These are phyloP conservation scores for Hormaphis cornu DNA, from an alignment of 1,140 invertebrate genomes.

Conservation along the genomic window DNA sequence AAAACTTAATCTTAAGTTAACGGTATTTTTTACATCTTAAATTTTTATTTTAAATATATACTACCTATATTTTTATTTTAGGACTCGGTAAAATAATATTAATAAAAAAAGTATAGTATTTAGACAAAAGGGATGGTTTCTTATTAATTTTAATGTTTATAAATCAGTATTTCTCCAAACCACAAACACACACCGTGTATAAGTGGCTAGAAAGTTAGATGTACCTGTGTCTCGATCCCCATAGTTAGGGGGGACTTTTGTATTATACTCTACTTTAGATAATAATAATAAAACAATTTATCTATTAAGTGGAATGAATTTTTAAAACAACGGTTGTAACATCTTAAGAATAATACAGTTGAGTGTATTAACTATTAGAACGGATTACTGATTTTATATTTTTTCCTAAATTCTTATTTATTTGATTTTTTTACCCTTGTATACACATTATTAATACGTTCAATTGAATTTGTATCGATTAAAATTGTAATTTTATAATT, in stretches of 20 bases:
- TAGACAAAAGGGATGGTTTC: slow-evolving; percentile 31
- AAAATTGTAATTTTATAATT: not conserved
- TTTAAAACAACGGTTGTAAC: slow-evolving; percentile 19
- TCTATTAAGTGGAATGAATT: slow-evolving; percentile 16
- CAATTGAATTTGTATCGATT: not conserved
- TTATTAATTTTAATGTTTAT: slow-evolving; percentile 24
- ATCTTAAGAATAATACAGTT: slow-evolving; percentile 19
- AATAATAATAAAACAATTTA: slow-evolving; percentile 4
- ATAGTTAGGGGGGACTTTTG: slow-evolving; percentile 1
- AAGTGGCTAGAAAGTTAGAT: slow-evolving; percentile 22
- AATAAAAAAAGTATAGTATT: slow-evolving; percentile 15
- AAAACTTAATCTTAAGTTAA: slow-evolving; percentile 28
- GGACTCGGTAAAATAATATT: slow-evolving; percentile 29
- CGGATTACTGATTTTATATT: not conserved
- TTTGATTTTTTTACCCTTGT: slow-evolving; percentile 28
- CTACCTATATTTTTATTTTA: slow-evolving; percentile 24
- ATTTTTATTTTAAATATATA: slow-evolving; percentile 30
- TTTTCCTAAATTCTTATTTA: too few relatives aligned
- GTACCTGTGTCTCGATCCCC: slow-evolving; percentile 17
- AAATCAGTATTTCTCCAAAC: slow-evolving; percentile 16
- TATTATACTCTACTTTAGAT: slow-evolving; percentile 31
- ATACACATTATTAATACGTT: not conserved
- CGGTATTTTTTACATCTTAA: slow-evolving; percentile 20
- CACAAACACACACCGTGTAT: too few relatives aligned
- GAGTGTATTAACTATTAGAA: slow-evolving; percentile 9